Evolutionary conservation across 2,797 vertebrate species (phyloP), one percentile per base, ranked within the genome.

Genomic region (Pelochelys cantorii): DNA sequence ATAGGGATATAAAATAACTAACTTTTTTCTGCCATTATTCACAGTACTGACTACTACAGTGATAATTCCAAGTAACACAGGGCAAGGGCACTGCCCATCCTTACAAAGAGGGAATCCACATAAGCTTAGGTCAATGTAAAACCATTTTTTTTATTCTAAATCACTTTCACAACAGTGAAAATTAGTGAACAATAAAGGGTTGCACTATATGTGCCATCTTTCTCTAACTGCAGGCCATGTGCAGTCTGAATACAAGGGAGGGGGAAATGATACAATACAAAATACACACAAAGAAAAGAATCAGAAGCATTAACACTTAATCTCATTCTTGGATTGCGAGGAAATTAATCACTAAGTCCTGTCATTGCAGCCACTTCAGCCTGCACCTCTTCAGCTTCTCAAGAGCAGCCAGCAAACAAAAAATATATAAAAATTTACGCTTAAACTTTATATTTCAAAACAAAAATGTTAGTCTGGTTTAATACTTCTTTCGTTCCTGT

Each of bases 91-190:
- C 4, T 34, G 17, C 53, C 81, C 65, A 34, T 11, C 78, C 62
- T 56, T 53, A 54, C 79, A 11, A n/a, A 68, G 85, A 97, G 55
- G 23, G 92, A 97, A 0, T 23, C 90, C 87, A 93, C 27, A 85
- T n/a, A 55, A 79, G 37, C 79, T 10, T 14, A 2, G 10, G 56
- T 57, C 93, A 97, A 97, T 98, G 96, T 97, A 98, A 98, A 98
- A 98, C 97, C 96, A 93, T 98, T 96, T 97, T 97, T 48, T 86
- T 97, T 97, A 97, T 98, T 98, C 97, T 97, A 97, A 97, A 97
- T 97, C 94, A 97, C 97, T 98, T 98, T 98, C 98, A 98, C 97
- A 98, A 98, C 97, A 97, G 98, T 98, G 98, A 98, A 98, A 98
- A 98, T 97, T 94, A 97, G 96, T 97, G 97, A 97, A 96, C 88